Conservation (phyloP, 1,140 invertebrate species). For the Homarus americanus region DNA sequence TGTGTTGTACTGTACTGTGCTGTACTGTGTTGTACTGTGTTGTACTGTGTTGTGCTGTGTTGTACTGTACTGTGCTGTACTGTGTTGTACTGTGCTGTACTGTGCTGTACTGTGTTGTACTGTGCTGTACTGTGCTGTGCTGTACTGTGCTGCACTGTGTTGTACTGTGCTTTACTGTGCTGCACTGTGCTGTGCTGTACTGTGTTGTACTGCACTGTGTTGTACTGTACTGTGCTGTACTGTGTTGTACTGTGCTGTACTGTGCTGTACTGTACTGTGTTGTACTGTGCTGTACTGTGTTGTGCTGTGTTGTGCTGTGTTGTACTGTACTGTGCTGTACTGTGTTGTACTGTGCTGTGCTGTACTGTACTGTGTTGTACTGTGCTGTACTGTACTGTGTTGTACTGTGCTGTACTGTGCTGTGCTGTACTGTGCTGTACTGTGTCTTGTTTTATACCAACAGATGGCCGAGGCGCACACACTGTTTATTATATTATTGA, state of each 20-base stretch:
- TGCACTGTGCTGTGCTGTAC: constrained; percentile 74
- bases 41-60: constrained; percentile 61
- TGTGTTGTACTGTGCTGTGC: constrained; percentile 70
- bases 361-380: constrained; percentile 66
- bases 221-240: constrained; percentile 68
- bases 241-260: constrained; percentile 77
- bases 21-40: constrained; percentile 71
- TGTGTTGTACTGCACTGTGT: constrained; percentile 68
- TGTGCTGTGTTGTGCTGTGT: constrained; percentile 59
- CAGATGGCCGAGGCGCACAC: too few species aligned
- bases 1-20: constrained; percentile 50
- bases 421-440: constrained; percentile 73
- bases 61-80: constrained; percentile 73
- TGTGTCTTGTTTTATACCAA: constrained; percentile 65
- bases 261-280: constrained; percentile 68
- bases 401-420: constrained; percentile 59
- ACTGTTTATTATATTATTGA: too few species aligned
- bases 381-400: constrained; percentile 69
- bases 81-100: constrained; percentile 75
- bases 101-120: constrained; percentile 75
- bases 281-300: constrained; percentile 56
- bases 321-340: constrained; percentile 38
- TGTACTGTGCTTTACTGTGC: constrained; percentile 66
- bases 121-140: constrained; percentile 55
- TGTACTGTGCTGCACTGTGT: constrained; percentile 73